A percentile compares a stretch with the other conserved stretches of the same genome.
Evolutionary conservation across 1,140 invertebrate species (phyloP).

Genomic region (Ceratitis capitata): DNA sequence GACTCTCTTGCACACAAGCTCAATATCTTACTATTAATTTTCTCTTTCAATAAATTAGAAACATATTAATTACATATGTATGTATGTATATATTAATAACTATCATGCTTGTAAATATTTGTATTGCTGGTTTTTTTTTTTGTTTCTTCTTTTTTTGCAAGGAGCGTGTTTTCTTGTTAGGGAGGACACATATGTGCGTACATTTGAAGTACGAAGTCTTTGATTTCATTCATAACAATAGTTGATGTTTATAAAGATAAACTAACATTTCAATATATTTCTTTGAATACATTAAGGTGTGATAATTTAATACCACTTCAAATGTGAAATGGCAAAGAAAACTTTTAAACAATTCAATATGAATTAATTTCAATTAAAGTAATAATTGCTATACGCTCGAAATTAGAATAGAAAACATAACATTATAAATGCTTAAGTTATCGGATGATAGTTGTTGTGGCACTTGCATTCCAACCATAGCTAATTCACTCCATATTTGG

Average conservation of each 20-base stretch:
- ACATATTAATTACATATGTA: too few relatives aligned
- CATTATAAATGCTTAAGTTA: background rate
- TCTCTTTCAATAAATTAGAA: background rate
- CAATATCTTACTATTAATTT: background rate
- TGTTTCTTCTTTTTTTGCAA: background rate
- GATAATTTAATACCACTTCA: background rate
- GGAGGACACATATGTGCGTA: background rate
- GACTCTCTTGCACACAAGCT: background rate
- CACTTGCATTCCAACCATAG: background rate
- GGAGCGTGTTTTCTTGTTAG: slow-evolving; percentile 8
- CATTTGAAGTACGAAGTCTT: background rate
- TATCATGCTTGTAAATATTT: background rate
- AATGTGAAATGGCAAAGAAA: background rate
- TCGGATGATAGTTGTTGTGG: background rate
- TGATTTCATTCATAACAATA: background rate
- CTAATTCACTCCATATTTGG: background rate
- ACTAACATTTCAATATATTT: background rate
- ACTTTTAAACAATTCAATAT: background rate
- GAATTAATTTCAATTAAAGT: background rate
- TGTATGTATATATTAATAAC: background rate
- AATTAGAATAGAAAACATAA: background rate
- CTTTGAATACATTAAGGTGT: background rate
- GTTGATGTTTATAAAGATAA: background rate
- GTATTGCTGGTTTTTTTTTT: background rate
- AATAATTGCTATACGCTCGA: background rate